These are phyloP conservation scores for Asobara japonica DNA, from an alignment of 1,140 invertebrate species.

Conservation along the genomic window DNA sequence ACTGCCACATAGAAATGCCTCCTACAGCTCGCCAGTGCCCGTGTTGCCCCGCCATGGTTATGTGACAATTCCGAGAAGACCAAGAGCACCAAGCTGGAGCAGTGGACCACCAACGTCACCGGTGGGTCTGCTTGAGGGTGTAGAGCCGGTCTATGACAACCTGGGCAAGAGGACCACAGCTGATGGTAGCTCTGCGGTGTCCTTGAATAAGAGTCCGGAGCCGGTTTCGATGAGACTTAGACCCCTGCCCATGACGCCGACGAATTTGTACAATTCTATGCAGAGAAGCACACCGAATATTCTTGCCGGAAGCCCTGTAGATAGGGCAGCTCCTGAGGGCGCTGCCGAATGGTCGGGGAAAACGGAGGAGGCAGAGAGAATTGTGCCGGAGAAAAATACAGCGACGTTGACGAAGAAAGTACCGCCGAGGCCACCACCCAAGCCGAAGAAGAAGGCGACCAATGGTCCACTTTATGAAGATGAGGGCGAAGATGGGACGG, in stretches of 20 bases:
- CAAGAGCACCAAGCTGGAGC: constrained; percentile 83
- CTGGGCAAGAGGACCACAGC: constrained; percentile 84
- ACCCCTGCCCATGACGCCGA: constrained; percentile 69
- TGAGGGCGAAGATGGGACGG: constrained; percentile 86
- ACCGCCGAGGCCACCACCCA: constrained; percentile 82
- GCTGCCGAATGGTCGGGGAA: constrained; percentile 69
- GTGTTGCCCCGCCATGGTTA: constrained; percentile 79
- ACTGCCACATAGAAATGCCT: constrained; percentile 74
- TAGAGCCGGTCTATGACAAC: constrained; percentile 86
- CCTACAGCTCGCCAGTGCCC: constrained; percentile 70
- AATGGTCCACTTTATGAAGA: constrained; percentile 80
- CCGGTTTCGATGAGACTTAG: constrained; percentile 60
- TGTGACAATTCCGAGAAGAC: constrained; percentile 85
- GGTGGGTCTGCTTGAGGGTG: constrained; percentile 55
- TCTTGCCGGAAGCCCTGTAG: constrained; percentile 58
- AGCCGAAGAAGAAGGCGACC: constrained; percentile 70
- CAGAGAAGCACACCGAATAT: constrained; percentile 55
- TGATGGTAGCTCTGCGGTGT: constrained; percentile 82
- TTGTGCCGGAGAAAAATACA: constrained; percentile 59
- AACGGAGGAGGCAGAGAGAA: constrained; percentile 52
- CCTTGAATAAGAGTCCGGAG: constrained; percentile 73
- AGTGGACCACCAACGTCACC: constrained; percentile 70
- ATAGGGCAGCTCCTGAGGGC: constrained; percentile 72
- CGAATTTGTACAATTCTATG: constrained; percentile 62
- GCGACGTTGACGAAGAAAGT: constrained; percentile 70